Percentiles rank a stretch among this genome's conserved stretches.
Evolutionary conservation across 1,140 invertebrate species (phyloP).

Genomic region (Leucophenga varia): DNA sequence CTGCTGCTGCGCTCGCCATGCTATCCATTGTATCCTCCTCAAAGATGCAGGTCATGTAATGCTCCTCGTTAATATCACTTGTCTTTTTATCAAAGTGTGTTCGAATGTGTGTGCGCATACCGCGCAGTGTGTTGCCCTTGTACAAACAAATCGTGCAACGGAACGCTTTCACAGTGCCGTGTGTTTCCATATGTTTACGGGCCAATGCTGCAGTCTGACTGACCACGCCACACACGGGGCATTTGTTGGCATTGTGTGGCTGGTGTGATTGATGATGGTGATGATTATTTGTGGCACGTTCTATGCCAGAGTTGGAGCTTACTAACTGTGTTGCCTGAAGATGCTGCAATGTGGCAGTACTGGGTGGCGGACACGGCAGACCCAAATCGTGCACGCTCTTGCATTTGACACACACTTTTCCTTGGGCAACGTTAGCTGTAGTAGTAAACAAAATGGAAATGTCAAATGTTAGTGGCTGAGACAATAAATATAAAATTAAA

Average conservation of each 20-base stretch:
- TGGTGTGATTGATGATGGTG: slow-evolving; percentile 4
- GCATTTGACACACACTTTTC: slow-evolving; percentile 64
- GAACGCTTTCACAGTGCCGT: slow-evolving; percentile 87
- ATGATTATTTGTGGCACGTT: neutral
- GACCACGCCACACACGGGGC: slow-evolving; percentile 86
- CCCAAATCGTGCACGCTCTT: slow-evolving; percentile 60
- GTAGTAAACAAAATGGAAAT: neutral
- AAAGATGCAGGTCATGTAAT: slow-evolving; percentile 86
- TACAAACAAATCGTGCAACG: slow-evolving; percentile 94
- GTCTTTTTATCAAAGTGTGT: slow-evolving; percentile 91
- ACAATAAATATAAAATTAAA: neutral
- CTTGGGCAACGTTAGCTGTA: slow-evolving; percentile 29
- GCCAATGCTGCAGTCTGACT: slow-evolving; percentile 81
- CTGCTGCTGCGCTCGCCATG: slow-evolving; percentile 28
- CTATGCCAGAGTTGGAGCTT: neutral
- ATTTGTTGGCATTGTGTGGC: slow-evolving; percentile 76
- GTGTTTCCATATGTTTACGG: slow-evolving; percentile 85
- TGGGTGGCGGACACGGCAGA: slow-evolving; percentile 55
- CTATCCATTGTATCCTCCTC: slow-evolving; percentile 69
- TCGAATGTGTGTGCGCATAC: slow-evolving; percentile 97
- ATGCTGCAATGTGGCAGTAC: slow-evolving; percentile 10
- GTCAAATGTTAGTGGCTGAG: no score
- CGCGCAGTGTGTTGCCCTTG: slow-evolving; percentile 91
- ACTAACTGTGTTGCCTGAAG: slow-evolving; percentile 7
- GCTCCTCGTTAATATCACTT: slow-evolving; percentile 83